phyloP scores from a whole-genome alignment of 2,888 invertebrate species.

The Drosophila phalerata region DNA sequence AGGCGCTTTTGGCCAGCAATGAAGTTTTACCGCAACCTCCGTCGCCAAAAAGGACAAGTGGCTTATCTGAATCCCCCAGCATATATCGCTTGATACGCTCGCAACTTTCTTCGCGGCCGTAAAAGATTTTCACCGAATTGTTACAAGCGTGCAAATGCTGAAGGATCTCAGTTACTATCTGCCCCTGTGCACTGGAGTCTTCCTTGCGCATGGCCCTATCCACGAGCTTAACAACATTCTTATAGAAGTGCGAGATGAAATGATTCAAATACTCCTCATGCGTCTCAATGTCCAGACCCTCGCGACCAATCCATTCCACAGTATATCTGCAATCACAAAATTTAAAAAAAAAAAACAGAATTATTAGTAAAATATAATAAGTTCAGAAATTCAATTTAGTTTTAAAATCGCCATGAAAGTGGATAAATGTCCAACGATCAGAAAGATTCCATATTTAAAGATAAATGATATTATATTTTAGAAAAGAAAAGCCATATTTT shows the following conservation, averaged over 20 bases:
- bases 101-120: slow-evolving; percentile 95
- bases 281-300: slow-evolving; percentile 96
- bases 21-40: slow-evolving; percentile 99
- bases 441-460: too few species aligned
- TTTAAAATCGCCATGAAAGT: too few species aligned
- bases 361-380: not conserved
- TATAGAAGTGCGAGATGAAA: slow-evolving; percentile 97
- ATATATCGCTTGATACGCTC: slow-evolving; percentile 93
- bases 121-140: slow-evolving; percentile 96
- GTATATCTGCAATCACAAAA: slow-evolving; percentile 89
- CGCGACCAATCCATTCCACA: slow-evolving; percentile 98
- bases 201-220: slow-evolving; percentile 98
- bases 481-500: too few species aligned
- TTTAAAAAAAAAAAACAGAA: not conserved
- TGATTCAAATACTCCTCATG: slow-evolving; percentile 97
- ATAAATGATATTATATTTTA: too few species aligned
- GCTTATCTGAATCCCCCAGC: slow-evolving; percentile 93
- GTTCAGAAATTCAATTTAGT: too few species aligned
- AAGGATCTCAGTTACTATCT: slow-evolving; percentile 96
- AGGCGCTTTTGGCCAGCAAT: slow-evolving; percentile 95
- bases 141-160: slow-evolving; percentile 98
- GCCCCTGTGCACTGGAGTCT: slow-evolving; percentile 96
- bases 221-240: slow-evolving; percentile 95
- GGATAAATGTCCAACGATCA: too few species aligned
- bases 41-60: slow-evolving; percentile 96